Base-by-base conservation (phyloP, 2,797 vertebrate species). In the Morelia viridis region DNA sequence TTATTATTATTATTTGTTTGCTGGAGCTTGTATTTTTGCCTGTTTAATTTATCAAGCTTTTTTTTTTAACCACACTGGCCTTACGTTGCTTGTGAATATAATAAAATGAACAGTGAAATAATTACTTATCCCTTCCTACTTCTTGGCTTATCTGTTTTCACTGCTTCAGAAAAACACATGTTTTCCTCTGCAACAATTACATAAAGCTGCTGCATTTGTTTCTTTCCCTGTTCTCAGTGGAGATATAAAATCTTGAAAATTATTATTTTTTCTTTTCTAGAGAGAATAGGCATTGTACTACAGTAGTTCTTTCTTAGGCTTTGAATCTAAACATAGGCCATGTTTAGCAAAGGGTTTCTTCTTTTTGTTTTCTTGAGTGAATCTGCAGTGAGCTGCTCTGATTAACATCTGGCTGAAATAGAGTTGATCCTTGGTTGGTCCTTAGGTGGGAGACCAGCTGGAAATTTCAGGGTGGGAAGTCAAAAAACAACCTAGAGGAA, bases 31-130 rank as follows among this genome's bases (percentile, higher is more conserved):
- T 46, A 88, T 83, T 80, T 88, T 88, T 56, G 31, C 68, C 31
- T 93, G 46, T 91, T 64, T 64, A 46, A 92, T 91, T 94, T 94
- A 57, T 91, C 1, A 93, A 0, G 0, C n/a, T 50, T 7, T 41
- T 56, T 46, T 94, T 57, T 90, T 17, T 94, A 91, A 88, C 90
- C 31, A n/a, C 24, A 71, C 90, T 93, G 87, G 10, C 17, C 53
- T 1, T 89, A 0, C 56, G 50, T 12, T 61, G 56, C 89, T 68
- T 26, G 3, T 90, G 56, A 22, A 80, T 22, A 80, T 46, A 46
- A 24, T 86, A 13, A 92, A 91, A 9, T 46, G 76, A 68, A 0
- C 68, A 91, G 90, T 17, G 83, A 80, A 89, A 62, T 90, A 68
- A 90, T 76, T 56, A 87, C 46, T 92, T 91, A 91, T 93, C 24